Percentiles rank a stretch among this genome's conserved stretches.
Evolutionary conservation across 2,113 vertebrate genomes (phyloP).

Genomic region (Addax nasomaculatus): DNA sequence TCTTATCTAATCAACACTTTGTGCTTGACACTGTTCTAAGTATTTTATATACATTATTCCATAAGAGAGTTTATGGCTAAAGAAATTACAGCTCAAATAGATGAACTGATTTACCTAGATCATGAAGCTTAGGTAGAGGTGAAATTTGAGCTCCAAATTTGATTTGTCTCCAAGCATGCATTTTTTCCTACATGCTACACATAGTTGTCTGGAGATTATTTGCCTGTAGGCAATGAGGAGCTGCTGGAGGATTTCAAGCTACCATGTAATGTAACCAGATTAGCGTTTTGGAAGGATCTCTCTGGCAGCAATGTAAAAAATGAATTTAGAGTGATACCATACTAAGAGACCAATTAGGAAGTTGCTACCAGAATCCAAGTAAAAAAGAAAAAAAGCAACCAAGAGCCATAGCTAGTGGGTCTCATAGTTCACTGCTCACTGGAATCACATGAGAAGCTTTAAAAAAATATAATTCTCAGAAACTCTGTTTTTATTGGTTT

Average conservation of each 20-base stretch:
- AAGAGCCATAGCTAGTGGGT: not conserved
- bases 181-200: slow-evolving; percentile 2
- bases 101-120: not conserved
- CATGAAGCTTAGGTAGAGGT: not conserved
- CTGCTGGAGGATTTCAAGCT: not conserved
- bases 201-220: not conserved
- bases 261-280: not conserved
- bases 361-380: not conserved
- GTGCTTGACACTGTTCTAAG: not conserved
- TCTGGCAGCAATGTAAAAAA: not conserved
- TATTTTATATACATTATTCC: not conserved
- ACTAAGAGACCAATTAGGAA: not conserved
- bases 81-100: not conserved
- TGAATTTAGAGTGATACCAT: not conserved
- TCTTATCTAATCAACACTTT: not conserved
- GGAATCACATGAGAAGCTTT: not conserved
- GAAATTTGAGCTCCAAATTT: not conserved
- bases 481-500: not conserved
- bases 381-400: not conserved
- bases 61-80: not conserved
- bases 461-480: not conserved
- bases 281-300: not conserved
- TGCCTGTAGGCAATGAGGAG: not conserved
- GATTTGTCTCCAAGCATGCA: not conserved
- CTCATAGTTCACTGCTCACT: not conserved